These are phyloP conservation scores for Ptychobarbus kaznakovi DNA, from an alignment of 2,797 vertebrate species.

Conservation along the genomic window DNA sequence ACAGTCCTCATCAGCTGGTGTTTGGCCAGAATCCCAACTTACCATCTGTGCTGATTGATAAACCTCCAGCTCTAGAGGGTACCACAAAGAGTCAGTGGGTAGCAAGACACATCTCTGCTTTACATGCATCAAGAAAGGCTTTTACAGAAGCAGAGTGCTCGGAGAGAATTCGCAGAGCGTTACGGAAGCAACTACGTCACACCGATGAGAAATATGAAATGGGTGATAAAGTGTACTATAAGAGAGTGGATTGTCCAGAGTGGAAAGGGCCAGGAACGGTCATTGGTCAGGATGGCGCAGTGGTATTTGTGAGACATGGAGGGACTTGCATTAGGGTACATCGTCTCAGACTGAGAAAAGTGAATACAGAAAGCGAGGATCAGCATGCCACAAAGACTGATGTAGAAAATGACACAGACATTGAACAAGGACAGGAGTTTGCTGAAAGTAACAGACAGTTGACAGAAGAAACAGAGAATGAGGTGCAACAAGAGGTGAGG, in stretches of 20 bases:
- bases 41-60: slow-evolving; percentile 51
- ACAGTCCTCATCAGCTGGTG: slow-evolving; percentile 40
- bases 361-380: neutral
- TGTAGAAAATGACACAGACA: neutral
- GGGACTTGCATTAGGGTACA: slow-evolving; percentile 45
- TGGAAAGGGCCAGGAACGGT: slow-evolving; percentile 60
- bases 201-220: slow-evolving; percentile 58
- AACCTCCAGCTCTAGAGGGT: slow-evolving; percentile 36
- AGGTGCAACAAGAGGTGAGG: neutral
- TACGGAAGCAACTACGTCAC: slow-evolving; percentile 30
- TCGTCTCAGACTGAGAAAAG: slow-evolving; percentile 35
- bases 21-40: slow-evolving; percentile 55
- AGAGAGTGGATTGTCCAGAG: slow-evolving; percentile 48
- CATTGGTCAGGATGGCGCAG: slow-evolving; percentile 58
- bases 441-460: too few relatives aligned
- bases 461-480: neutral
- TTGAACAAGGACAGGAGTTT: neutral
- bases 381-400: neutral
- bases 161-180: slow-evolving; percentile 50
- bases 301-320: slow-evolving; percentile 57
- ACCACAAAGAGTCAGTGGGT: slow-evolving; percentile 37
- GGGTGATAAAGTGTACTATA: slow-evolving; percentile 44
- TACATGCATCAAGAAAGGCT: slow-evolving; percentile 49
- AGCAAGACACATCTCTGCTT: slow-evolving; percentile 39
- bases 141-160: slow-evolving; percentile 61